Evolutionary conservation across 2,797 vertebrate species (phyloP), one percentile per base, ranked within the genome.

Genomic region (Chrosomus eos): DNA sequence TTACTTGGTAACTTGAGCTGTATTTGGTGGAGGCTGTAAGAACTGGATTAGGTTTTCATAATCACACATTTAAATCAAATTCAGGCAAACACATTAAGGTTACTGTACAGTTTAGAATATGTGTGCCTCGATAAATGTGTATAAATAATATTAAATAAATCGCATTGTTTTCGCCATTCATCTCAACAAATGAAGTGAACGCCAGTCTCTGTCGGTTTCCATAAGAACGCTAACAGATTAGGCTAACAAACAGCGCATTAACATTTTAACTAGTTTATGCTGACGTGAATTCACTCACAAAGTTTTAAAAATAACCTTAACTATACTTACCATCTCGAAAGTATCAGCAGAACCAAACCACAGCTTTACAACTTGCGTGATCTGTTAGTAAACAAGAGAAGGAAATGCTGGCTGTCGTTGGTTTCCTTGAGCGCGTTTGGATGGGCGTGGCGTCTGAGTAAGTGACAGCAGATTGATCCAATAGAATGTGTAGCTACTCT

Each of bases 401-500:
- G 43, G 21, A 82, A 77, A 66, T 16, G 36, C 21, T 45, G 43
- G 28, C 21, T 45, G 43, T 16, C 48, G 73, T 10, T n/a, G 19
- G 16, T 67, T 68, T 55, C 64, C 74, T 60, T 3, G 16, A 77
- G 62, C 23, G 45, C 72, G 81, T 51, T 73, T 82, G 21, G 26
- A 7, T 43, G 51, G 83, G 84, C 19, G 81, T 13, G 23, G 31
- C 72, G 19, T 64, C 16, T 2, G 6, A 5, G 21, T 28, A 67
- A 89, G 4, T 82, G 91, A 91, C 93, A 79, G 3, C 5, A 0
- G 21, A 18, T 5, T 4, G 1, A 77, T 62, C 90, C 91, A 94
- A 95, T 92, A 40, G 18, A 62, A 88, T 48, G 21, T 60, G 14
- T 16, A 68, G 5, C 7, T 58, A 51, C 11, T 43, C 2, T 0